Evolutionary conservation across 2,113 vertebrate species (phyloP).

Genomic region (Oplegnathus fasciatus): DNA sequence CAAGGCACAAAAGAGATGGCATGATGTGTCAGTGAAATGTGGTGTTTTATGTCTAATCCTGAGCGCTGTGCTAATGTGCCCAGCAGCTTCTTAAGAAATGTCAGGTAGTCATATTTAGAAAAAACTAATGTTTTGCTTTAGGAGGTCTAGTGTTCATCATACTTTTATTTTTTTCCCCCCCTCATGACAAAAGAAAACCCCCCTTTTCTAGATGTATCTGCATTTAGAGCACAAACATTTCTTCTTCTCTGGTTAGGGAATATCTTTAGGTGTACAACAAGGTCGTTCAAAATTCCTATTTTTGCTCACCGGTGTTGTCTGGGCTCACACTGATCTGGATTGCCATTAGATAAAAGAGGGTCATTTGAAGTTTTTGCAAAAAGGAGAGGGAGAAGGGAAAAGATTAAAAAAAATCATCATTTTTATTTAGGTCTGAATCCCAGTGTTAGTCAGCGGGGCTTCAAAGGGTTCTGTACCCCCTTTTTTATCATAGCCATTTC

Average conservation of each 20-base stretch:
- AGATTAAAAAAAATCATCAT: slow-evolving; percentile 27
- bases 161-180: neutral
- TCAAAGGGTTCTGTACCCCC: slow-evolving; percentile 71
- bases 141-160: neutral
- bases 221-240: neutral
- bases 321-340: slow-evolving; percentile 42
- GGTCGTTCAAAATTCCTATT: neutral
- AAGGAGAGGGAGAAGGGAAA: slow-evolving; percentile 16
- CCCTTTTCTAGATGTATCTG: neutral
- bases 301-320: slow-evolving; percentile 9
- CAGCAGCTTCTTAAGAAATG: slow-evolving; percentile 14
- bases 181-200: neutral
- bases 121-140: neutral
- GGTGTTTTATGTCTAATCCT: slow-evolving; percentile 3
- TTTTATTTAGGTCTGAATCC: slow-evolving; percentile 60
- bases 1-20: neutral
- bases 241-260: neutral
- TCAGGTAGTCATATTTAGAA: slow-evolving; percentile 2
- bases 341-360: slow-evolving; percentile 36
- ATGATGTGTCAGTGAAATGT: slow-evolving; percentile 36
- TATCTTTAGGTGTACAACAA: neutral
- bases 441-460: slow-evolving; percentile 64
- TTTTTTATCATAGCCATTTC: slow-evolving; percentile 57
- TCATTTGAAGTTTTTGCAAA: slow-evolving; percentile 50
- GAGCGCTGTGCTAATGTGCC: slow-evolving; percentile 1